Evolutionary conservation across 1,140 invertebrate species (phyloP).

Genomic region (Trichonephila inaurata): DNA sequence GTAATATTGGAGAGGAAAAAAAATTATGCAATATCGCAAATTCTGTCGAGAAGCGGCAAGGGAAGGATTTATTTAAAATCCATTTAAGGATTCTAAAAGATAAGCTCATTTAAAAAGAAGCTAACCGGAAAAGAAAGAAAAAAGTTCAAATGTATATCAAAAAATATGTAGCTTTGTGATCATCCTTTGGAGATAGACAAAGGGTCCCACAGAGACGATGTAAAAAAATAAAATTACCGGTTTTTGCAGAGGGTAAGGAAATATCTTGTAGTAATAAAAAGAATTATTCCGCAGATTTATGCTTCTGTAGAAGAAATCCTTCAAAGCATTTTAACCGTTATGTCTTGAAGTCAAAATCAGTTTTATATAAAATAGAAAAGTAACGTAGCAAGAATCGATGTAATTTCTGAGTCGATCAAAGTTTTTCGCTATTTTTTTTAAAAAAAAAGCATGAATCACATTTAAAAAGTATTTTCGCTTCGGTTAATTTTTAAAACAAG

Average conservation of each 20-base stretch:
- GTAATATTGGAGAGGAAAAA: background rate
- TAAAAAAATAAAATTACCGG: conserved; percentile 14
- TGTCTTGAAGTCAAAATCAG: background rate
- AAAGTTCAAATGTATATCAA: conserved; percentile 17
- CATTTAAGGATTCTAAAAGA: conserved; percentile 24
- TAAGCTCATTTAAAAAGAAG: conserved; percentile 38
- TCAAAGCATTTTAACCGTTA: background rate
- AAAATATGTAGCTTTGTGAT: conserved; percentile 35
- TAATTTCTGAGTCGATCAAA: background rate
- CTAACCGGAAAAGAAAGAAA: conserved; percentile 12
- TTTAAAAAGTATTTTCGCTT: too few species aligned
- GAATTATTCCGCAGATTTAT: background rate
- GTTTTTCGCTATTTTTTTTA: too few species aligned
- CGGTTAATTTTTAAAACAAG: too few species aligned
- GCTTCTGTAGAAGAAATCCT: background rate
- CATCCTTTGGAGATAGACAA: background rate
- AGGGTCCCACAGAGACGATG: background rate
- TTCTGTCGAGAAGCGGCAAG: background rate
- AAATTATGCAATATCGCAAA: background rate
- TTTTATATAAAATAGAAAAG: background rate
- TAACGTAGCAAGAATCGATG: background rate
- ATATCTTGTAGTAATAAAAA: background rate
- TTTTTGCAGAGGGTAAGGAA: background rate
- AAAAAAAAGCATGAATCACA: too few species aligned
- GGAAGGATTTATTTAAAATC: conserved; percentile 15